Conservation (phyloP, 1,140 invertebrate species). For the Trichonephila inaurata region DNA sequence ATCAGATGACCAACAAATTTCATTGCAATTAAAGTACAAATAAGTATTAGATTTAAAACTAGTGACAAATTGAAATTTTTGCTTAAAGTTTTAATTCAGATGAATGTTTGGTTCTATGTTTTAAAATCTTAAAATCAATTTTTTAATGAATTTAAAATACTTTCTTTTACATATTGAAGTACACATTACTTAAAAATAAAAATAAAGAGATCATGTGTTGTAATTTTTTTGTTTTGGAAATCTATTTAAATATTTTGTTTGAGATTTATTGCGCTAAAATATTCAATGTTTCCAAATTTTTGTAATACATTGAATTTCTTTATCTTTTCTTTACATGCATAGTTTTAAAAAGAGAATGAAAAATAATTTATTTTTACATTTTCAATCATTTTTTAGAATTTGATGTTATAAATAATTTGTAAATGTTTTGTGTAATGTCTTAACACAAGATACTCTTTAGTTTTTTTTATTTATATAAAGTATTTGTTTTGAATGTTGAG, state of each 20-base stretch:
- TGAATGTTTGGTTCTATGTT: neutral
- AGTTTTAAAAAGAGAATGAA: neutral
- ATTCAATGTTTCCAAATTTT: neutral
- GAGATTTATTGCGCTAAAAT: neutral
- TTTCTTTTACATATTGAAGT: neutral
- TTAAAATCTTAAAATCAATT: neutral
- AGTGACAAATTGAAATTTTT: neutral
- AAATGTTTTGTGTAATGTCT: neutral
- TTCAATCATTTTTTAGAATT: neutral
- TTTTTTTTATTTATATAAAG: constrained; percentile 38
- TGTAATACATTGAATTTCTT: neutral
- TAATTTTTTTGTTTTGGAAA: neutral
- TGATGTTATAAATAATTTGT: neutral
- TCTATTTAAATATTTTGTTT: neutral
- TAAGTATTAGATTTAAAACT: neutral
- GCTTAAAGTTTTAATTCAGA: neutral
- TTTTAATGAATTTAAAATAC: neutral
- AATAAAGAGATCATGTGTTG: neutral
- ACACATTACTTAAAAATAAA: neutral
- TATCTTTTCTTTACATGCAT: neutral
- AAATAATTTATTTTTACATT: constrained; percentile 15
- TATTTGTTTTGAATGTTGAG: constrained; percentile 5
- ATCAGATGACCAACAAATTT: neutral
- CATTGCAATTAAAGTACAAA: neutral
- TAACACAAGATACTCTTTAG: constrained; percentile 11